Percentiles rank a stretch among this genome's conserved stretches.
Evolutionary conservation across 2,888 invertebrate genomes (phyloP).

Genomic region (Agrenia bidenticulata): DNA sequence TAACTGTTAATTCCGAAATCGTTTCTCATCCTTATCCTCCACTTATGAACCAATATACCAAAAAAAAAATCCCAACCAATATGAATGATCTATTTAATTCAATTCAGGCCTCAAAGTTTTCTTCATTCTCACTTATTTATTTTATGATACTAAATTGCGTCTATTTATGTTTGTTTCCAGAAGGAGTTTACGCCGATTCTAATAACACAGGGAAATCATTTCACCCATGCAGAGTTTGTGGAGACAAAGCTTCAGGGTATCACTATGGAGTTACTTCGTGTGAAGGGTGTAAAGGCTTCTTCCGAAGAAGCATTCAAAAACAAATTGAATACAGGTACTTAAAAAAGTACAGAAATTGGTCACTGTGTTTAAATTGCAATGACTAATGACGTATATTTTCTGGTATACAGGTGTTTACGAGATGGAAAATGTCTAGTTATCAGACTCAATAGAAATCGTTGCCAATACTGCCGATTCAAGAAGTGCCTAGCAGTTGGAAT

Average conservation of each 20-base stretch:
- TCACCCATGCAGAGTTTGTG: constrained; percentile 94
- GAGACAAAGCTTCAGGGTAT: constrained; percentile 92
- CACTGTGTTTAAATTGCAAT: too few species aligned
- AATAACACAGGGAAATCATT: constrained; percentile 80
- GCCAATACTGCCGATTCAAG: constrained; percentile 94
- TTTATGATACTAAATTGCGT: too few species aligned
- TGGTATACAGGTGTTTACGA: constrained; percentile 71
- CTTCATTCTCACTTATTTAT: too few species aligned
- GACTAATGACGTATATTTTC: background rate
- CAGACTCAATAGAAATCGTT: constrained; percentile 88
- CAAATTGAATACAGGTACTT: constrained; percentile 83
- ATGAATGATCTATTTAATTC: too few species aligned
- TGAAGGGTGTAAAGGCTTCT: constrained; percentile 98
- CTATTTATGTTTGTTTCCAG: too few species aligned
- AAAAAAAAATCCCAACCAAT: too few species aligned
- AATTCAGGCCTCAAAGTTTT: too few species aligned
- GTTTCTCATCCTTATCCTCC: too few species aligned
- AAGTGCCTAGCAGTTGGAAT: constrained; percentile 95
- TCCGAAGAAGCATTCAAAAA: constrained; percentile 92
- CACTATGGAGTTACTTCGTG: constrained; percentile 98
- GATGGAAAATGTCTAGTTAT: constrained; percentile 94
- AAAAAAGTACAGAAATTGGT: too few species aligned
- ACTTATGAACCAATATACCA: too few species aligned
- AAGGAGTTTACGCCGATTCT: constrained; percentile 65
- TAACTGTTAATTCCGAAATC: too few species aligned